Base-by-base conservation (phyloP, 1,140 invertebrate genomes). In the Cardiocondyla obscurior region DNA sequence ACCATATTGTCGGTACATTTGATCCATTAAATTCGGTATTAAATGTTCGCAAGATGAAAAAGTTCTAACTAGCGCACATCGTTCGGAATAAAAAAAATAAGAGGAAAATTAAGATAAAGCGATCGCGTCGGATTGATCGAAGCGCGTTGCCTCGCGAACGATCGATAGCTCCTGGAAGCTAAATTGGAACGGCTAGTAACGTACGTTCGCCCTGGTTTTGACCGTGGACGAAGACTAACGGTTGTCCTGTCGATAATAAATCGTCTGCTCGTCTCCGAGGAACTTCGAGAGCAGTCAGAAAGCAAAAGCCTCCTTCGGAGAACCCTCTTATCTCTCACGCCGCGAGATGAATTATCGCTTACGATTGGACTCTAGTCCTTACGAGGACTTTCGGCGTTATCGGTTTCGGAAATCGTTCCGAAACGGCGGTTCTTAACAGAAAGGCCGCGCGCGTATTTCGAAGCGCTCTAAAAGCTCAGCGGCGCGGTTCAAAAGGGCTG, bases 171-270 rank as follows among this genome's bases (percentile, higher is more conserved):
- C 8, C 30, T 36, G 51, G 36, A 77, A 67, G 60, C 42, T 72
- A 74, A 86, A 85, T 86, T 82, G 77, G 83, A 86, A 53, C 84
- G 67, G 77, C 46, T 81, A 46, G 62, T 85, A 86, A 86, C 83
- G 83, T 65, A 86, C 85, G 67, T 82, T 82, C 77, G 84, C 69
- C 85, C 84, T 67, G 77, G 77, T 82, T 85, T 67, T 39, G 44
- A 10, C 65, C 49, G 65, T 46, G 25, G 39, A 85, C 67, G 22
- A 36, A 39, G 67, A 85, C 62, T 85, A 86, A 86, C 84, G 76
- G 84, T 39, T 86, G 79, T 82, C 30, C 65, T 55, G 46, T 74
- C 67, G 77, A 73, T 85, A 86, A 86, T 86, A 86, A 86, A 86
- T 86, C 67, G 65, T n/a, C 60, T n/a, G 19, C 73, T 72, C 82